Evolutionary conservation across 2,888 invertebrate genomes (phyloP).

Genomic region (Noctua fimbriata): DNA sequence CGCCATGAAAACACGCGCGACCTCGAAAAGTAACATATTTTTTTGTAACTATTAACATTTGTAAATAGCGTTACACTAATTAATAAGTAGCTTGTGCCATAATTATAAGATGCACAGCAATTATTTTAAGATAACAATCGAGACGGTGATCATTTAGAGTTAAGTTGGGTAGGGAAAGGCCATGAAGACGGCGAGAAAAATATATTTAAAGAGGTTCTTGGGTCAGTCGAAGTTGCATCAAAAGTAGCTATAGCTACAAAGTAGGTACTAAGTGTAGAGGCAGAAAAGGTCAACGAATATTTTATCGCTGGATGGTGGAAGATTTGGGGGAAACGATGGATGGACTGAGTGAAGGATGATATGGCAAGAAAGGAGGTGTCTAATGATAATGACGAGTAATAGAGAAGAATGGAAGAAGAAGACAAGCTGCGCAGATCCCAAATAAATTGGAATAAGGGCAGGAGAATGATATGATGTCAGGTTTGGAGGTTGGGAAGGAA

Average conservation of each 20-base stretch:
- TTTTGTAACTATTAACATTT: slow-evolving; percentile 47
- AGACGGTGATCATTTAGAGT: slow-evolving; percentile 54
- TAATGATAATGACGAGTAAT: too few species aligned
- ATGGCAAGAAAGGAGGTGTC: too few species aligned
- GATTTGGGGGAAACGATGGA: background rate
- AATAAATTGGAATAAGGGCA: too few species aligned
- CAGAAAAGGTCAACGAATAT: background rate
- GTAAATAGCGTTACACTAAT: slow-evolving; percentile 57
- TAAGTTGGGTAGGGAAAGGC: slow-evolving; percentile 34
- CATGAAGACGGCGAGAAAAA: slow-evolving; percentile 27
- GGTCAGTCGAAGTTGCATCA: background rate
- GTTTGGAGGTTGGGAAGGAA: background rate
- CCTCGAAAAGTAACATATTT: slow-evolving; percentile 52
- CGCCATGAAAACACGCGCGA: slow-evolving; percentile 55
- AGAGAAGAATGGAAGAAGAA: too few species aligned
- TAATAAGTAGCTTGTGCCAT: slow-evolving; percentile 55
- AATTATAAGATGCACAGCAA: slow-evolving; percentile 59
- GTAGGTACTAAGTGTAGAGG: background rate
- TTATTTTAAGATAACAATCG: slow-evolving; percentile 58
- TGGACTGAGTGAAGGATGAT: too few species aligned
- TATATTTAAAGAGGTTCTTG: too few species aligned
- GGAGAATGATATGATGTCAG: background rate
- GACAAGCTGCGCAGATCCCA: too few species aligned
- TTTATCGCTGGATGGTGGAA: background rate
- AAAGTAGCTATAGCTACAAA: background rate